phyloP scores from a whole-genome alignment of 2,888 invertebrate genomes.

The Theodoxus fluviatilis region DNA sequence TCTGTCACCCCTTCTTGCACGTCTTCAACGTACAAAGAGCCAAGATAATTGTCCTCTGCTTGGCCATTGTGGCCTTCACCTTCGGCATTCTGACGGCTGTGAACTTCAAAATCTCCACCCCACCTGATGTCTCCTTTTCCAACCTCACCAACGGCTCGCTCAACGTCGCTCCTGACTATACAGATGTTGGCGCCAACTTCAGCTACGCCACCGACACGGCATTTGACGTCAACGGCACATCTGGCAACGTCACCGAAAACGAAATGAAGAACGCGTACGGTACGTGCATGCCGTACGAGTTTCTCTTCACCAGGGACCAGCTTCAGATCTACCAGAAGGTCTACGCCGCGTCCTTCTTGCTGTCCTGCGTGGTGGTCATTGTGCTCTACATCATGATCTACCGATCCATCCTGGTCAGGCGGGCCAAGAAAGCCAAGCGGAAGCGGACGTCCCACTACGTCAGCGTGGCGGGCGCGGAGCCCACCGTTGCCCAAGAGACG shows the following conservation, averaged over 20 bases:
- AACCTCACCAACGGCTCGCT: no score
- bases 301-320: conserved; percentile 36
- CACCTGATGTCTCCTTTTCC: neutral
- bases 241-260: no score
- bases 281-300: no score
- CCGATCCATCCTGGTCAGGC: conserved; percentile 47
- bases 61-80: conserved; percentile 37
- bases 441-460: conserved; percentile 33
- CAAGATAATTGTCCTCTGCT: conserved; percentile 38
- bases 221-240: no score
- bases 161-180: neutral
- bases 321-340: conserved; percentile 41
- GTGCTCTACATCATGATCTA: conserved; percentile 57
- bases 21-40: conserved; percentile 47
- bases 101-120: no score
- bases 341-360: conserved; percentile 44
- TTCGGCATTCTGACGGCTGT: conserved; percentile 45
- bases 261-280: no score
- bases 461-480: conserved; percentile 25
- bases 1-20: conserved; percentile 59
- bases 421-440: conserved; percentile 36
- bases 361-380: conserved; percentile 46
- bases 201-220: no score
- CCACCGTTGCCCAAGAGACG: conserved; percentile 30
- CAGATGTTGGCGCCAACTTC: no score